Evolutionary conservation across 2,888 invertebrate species (phyloP), one percentile per base, ranked within the genome.

Genomic region (Cybosia mesomella): DNA sequence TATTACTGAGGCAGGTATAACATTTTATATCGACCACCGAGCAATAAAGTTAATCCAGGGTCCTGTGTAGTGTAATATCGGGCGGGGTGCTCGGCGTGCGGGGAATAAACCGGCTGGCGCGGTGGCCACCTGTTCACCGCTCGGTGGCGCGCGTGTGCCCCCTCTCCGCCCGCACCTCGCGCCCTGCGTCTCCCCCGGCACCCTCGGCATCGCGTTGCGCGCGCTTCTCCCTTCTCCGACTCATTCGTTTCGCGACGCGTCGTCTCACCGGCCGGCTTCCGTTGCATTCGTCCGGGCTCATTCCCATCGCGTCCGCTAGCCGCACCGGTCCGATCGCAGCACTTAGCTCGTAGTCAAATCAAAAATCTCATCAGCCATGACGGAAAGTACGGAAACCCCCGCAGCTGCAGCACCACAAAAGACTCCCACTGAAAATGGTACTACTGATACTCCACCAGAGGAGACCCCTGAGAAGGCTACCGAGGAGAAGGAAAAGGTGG

Each of bases 241-340:
- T 90, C 94, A 94, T 92, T 94, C 93, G 94, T 92, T 89, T 87
- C 91, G 92, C 93, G 94, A 93, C 94, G 93, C 93, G 93, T 92
- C 89, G 87, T 87, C 91, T 89, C 85, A 89, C 91, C 91, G 92
- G 92, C 91, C 91, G 93, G 91, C 88, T 87, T 87, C 83, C 83
- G 87, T 85, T 86, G 80, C 80, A 85, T 80, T 88, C 82, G 85
- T 83, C 83, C 87, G 86, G 85, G 87, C 89, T 89, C 91, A 91
- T 88, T 92, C 91, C 84, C 86, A 87, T 85, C 89, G 91, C 90
- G 92, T 86, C 89, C 86, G 90, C 85, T 89, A 83, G 79, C 86
- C 89, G 88, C 88, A 90, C 83, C 86, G 85, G 89, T 88, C 84
- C 85, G 83, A 84, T 82, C 87, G 84, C 76, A 89, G 87, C 82